These are phyloP conservation scores for Caenorhabditis inopinata DNA, from an alignment of 1,140 invertebrate species.

Conservation along the genomic window DNA sequence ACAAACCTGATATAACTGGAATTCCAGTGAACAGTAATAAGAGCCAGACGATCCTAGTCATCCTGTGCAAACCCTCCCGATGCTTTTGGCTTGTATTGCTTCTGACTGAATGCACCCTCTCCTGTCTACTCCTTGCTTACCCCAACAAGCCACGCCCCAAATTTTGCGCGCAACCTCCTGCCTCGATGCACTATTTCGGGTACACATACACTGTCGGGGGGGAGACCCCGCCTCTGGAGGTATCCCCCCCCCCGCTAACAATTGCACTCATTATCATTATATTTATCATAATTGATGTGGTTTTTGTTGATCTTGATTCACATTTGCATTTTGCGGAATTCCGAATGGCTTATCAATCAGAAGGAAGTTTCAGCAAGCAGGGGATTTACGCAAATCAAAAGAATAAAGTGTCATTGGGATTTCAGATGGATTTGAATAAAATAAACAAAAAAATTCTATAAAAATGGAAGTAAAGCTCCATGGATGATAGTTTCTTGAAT, in stretches of 20 bases:
- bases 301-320: too few relatives aligned
- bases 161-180: neutral
- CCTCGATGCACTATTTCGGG: neutral
- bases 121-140: neutral
- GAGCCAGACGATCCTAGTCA: neutral
- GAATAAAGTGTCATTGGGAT: too few relatives aligned
- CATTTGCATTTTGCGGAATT: too few relatives aligned
- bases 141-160: conserved; percentile 21
- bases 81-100: conserved; percentile 4
- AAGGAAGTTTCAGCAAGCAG: too few relatives aligned
- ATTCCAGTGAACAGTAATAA: neutral
- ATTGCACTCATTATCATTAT: neutral
- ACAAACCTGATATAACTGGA: neutral
- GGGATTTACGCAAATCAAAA: too few relatives aligned
- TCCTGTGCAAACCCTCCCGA: neutral
- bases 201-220: neutral
- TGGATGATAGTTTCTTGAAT: too few relatives aligned
- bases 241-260: neutral
- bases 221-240: neutral
- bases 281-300: too few relatives aligned
- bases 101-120: conserved; percentile 18
- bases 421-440: too few relatives aligned
- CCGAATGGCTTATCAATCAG: too few relatives aligned
- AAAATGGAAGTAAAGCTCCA: too few relatives aligned
- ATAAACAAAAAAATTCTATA: too few relatives aligned